Base-by-base conservation (phyloP, 2,113 vertebrate genomes). In the Ailurus styani region DNA sequence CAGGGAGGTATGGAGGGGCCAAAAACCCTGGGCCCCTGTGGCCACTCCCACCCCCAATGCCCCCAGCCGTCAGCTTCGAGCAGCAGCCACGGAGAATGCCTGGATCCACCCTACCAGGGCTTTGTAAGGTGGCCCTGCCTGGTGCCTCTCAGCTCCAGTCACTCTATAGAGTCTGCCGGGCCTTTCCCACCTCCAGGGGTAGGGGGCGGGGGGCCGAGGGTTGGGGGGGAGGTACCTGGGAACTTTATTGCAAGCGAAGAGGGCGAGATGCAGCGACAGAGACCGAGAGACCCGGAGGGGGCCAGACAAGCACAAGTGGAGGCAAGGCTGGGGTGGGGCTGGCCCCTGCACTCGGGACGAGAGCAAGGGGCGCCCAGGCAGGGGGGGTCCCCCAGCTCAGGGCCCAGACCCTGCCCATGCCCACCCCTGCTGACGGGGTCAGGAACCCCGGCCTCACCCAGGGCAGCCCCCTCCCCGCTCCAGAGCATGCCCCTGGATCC, bases 111-210 rank as follows among this genome's bases (percentile, higher is more conserved):
- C 34, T 98, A 92, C 94, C 97, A 93, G 40, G 95, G 94, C 20
- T 97, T 88, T 85, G 93, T 97, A 87, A 92, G 94, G 70, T 97
- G 98, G 97, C 97, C 98, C 92, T 97, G 90, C 64, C 75, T 87
- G 18, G 34, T 42, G 29, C 94, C 95, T 40, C 84, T 95, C 52
- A 47, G 79, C 37, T 96, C 97, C 37, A 37, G 55, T 23, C 87
- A 90, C 47, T 96, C 95, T 9, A 1, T 92, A 77, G 97, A 91
- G 78, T 72, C 89, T 3, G 3, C 87, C 6, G 96, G 97, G 72
- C 55, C 68, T 57, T 98, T 95, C 55, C 93, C 90, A 62, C 75
- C 62, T 82, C 72, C 62, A 0, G 62, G 45, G 55, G 1, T 47
- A 45, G 78, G 31, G 50, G 62, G 13, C 2, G 40, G 75, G 20